Percentiles rank a stretch among this genome's conserved stretches.
Conservation (phyloP, 2,797 vertebrate species). For the Calcarius lapponicus region DNA sequence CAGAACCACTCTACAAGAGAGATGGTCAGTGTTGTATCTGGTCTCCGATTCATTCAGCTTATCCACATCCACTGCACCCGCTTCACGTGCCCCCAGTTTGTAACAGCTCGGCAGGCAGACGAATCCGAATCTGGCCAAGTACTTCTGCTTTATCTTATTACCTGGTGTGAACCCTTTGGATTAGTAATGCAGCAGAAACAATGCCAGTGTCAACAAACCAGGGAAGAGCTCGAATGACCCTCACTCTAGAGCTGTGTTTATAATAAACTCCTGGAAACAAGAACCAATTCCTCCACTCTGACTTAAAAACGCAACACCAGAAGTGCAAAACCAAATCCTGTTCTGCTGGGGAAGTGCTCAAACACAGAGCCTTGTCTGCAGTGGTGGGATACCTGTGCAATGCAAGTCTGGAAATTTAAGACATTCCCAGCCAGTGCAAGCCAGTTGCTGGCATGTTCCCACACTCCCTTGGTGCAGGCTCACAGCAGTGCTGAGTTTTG, state of each 20-base stretch:
- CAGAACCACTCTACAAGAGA: not conserved
- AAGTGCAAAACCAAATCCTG: not conserved
- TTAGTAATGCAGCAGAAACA: not conserved
- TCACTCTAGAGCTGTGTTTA: not conserved
- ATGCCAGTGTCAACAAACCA: not conserved
- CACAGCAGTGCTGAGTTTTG: not conserved
- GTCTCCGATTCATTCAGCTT: not conserved
- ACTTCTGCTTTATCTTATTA: not conserved
- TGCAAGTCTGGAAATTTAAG: not conserved
- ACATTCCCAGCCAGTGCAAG: not conserved
- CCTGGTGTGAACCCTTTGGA: not conserved
- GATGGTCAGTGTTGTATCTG: not conserved
- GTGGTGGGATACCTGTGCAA: no score
- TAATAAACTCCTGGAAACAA: not conserved
- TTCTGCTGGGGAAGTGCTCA: not conserved
- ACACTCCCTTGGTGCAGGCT: not conserved
- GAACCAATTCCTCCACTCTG: not conserved
- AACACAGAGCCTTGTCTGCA: not conserved
- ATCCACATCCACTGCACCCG: not conserved
- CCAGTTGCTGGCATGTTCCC: not conserved
- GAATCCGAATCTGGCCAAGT: not conserved
- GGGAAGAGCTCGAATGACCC: not conserved
- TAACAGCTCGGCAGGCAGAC: rapidly evolving
- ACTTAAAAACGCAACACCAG: not conserved
- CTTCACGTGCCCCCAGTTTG: not conserved